Percentiles rank a stretch among this genome's conserved stretches.
Conservation (phyloP, 2,797 vertebrate species). For the Hippopotamyrus pictus region DNA sequence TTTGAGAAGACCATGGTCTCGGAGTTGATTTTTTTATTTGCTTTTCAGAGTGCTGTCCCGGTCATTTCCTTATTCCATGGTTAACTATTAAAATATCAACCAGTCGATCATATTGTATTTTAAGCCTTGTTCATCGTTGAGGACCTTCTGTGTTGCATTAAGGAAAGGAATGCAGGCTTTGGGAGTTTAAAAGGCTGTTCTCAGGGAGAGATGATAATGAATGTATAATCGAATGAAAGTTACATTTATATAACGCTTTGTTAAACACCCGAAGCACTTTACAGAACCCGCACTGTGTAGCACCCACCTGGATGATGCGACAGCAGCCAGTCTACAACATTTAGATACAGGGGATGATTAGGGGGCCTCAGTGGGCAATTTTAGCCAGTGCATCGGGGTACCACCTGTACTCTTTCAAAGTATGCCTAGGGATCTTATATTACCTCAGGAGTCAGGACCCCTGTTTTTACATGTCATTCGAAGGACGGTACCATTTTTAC, state of each 20-base stretch:
- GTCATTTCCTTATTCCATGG: slow-evolving; percentile 8
- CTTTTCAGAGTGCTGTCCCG: not conserved
- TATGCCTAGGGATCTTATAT: no score
- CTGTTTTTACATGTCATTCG: no score
- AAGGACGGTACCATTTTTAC: no score
- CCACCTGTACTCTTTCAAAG: no score
- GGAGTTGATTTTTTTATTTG: not conserved
- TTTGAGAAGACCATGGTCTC: not conserved
- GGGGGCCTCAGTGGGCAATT: no score
- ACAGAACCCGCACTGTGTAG: not conserved
- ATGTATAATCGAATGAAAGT: not conserved
- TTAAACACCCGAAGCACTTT: not conserved
- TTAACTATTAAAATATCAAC: not conserved
- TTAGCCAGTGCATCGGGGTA: no score
- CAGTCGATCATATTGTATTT: not conserved
- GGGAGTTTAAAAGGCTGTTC: not conserved
- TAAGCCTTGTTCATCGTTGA: not conserved
- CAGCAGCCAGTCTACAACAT: not conserved
- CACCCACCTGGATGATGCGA: not conserved
- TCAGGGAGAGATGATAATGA: not conserved
- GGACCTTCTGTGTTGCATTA: not conserved
- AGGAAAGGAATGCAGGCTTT: not conserved
- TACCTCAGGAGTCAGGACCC: no score
- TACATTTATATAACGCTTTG: not conserved
- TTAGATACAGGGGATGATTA: not conserved